Base-by-base conservation (phyloP, 2,888 invertebrate genomes). In the Epinotia demarniana region DNA sequence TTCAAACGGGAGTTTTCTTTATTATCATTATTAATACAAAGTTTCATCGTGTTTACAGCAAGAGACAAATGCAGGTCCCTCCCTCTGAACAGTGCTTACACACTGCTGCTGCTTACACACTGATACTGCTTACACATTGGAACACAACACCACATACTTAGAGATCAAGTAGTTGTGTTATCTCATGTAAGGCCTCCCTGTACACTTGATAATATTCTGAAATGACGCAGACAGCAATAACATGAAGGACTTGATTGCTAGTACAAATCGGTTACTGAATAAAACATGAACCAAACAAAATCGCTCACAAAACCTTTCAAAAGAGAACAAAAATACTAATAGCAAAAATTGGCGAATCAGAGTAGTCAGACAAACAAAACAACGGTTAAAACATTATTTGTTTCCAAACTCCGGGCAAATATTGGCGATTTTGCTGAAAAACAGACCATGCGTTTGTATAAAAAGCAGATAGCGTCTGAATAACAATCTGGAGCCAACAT, bases 401-500 rank as follows among this genome's bases (percentile, higher is more conserved):
- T 73, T 16, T 27, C 9, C 49, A 58, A 73, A 66, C 61, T 61
- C 49, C 8, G 13, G 12, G 27, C n/a, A 49, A 49, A 70, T 61
- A 62, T 61, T 23, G 53, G 33, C 62, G 6, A 0, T 39, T 62
- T 49, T 70, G n/a, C 16, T 19, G 58, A 71, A 72, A 69, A 72
- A 58, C 66, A 75, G 61, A 8, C 33, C 23, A 13, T 27, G 43
- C 27, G 43, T 61, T 61, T 19, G n/a, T 19, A 55, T 57, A 62
- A 16, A 72, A 55, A 71, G 27, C 39, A 16, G 46, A n/a, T 53
- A 53, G 4, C 11, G 19, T 11, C 43, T 4, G 12, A 67, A 74
- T 66, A 66, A 53, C n/a, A 49, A 57, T 57, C 46, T 55, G 66
- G 27, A 66, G 16, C n/a, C 67, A 75, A 62, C 46, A 72, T 66